Percentiles rank a stretch among this genome's conserved stretches.
phyloP scores from a whole-genome alignment of 2,888 invertebrate genomes.

The Notodonta dromedarius region DNA sequence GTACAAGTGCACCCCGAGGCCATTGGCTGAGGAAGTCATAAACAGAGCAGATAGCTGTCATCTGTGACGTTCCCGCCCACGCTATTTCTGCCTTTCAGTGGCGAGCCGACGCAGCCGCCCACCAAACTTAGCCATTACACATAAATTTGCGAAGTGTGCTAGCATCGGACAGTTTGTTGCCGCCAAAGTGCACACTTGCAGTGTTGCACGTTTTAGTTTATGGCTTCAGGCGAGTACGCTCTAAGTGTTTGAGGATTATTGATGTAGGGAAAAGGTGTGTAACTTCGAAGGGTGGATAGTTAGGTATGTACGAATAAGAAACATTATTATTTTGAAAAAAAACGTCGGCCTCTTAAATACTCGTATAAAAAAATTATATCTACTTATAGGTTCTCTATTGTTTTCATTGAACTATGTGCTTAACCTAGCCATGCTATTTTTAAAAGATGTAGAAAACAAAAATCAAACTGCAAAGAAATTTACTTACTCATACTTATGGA shows the following conservation, averaged over 20 bases:
- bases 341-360: too few species aligned
- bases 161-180: conserved; percentile 61
- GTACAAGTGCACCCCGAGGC: conserved; percentile 52
- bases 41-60: conserved; percentile 77
- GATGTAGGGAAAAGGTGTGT: neutral
- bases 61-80: conserved; percentile 79
- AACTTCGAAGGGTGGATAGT: neutral
- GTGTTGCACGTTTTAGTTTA: conserved; percentile 6
- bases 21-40: conserved; percentile 84
- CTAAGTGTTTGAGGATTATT: conserved; percentile 8
- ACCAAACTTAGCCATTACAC: conserved; percentile 50
- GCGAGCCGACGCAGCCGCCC: conserved; percentile 63
- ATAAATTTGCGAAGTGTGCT: conserved; percentile 61
- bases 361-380: too few species aligned
- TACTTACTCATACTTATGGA: too few species aligned
- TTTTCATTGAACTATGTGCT: too few species aligned
- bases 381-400: too few species aligned
- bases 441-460: too few species aligned
- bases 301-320: too few species aligned
- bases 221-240: neutral
- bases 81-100: conserved; percentile 78
- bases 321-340: too few species aligned
- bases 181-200: conserved; percentile 45
- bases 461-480: too few species aligned
- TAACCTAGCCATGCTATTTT: too few species aligned